Evolutionary conservation across 2,797 vertebrate species (phyloP).

Genomic region (Falco peregrinus): DNA sequence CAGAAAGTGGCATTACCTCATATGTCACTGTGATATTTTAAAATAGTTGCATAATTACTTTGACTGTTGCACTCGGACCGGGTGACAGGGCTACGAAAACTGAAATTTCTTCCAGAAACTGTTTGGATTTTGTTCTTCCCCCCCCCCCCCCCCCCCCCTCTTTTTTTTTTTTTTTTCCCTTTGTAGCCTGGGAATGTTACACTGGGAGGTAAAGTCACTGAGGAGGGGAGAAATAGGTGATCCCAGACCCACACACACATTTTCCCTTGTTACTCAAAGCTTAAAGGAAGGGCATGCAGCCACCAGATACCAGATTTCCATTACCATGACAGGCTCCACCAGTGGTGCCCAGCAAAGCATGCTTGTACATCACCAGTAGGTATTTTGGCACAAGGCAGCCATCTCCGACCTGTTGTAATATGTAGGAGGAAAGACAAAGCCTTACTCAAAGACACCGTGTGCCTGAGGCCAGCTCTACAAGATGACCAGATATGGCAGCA

Average conservation of each 20-base stretch:
- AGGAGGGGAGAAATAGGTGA: background rate
- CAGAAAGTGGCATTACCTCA: slow-evolving; percentile 60
- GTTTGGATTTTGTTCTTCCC: background rate
- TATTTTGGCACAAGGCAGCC: background rate
- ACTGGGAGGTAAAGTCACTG: background rate
- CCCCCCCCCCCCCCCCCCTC: no score
- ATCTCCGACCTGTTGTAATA: background rate
- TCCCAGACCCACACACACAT: background rate
- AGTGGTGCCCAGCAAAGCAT: background rate
- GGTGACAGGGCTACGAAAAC: slow-evolving; percentile 7
- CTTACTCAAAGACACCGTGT: background rate
- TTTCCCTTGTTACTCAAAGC: background rate
- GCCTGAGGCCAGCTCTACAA: background rate
- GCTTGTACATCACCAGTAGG: rapidly evolving
- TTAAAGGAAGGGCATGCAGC: background rate
- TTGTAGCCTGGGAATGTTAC: background rate
- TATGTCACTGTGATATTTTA: slow-evolving; percentile 61
- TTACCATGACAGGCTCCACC: rapidly evolving
- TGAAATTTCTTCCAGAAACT: background rate
- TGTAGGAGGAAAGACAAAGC: background rate
- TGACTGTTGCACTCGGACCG: background rate
- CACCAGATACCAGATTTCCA: background rate
- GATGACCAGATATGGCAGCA: background rate
- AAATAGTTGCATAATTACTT: slow-evolving; percentile 36
- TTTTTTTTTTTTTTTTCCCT: no score